Evolutionary conservation across 2,888 invertebrate genomes (phyloP).

Genomic region (Dynastes hyllus): DNA sequence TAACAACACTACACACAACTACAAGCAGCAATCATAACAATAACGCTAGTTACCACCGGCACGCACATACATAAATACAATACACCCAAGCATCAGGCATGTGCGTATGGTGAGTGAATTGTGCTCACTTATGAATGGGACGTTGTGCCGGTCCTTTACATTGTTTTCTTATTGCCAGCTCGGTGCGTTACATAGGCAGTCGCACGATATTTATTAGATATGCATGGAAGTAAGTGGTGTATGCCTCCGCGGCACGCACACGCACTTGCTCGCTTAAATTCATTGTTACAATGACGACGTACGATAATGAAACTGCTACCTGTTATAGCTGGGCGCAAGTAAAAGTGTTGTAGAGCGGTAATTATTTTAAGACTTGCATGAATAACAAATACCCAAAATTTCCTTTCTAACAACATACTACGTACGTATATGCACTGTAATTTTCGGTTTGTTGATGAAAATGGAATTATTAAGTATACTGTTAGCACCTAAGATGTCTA

Average conservation of each 20-base stretch:
- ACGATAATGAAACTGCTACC: constrained; percentile 31
- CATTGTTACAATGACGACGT: constrained; percentile 35
- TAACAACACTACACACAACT: constrained; percentile 30
- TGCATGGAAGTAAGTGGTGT: constrained; percentile 32
- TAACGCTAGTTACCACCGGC: constrained; percentile 21
- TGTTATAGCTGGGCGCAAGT: constrained; percentile 20
- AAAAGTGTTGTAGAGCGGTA: constrained; percentile 34
- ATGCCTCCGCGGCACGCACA: constrained; percentile 14
- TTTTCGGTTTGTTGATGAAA: neutral
- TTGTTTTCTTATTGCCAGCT: constrained; percentile 43
- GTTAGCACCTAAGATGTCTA: neutral
- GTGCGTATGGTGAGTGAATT: constrained; percentile 39
- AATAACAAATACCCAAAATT: constrained; percentile 25
- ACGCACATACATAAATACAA: constrained; percentile 20
- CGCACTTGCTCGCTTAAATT: neutral
- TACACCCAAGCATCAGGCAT: neutral
- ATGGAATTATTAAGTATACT: neutral
- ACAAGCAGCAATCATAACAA: constrained; percentile 21
- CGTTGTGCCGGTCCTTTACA: constrained; percentile 31
- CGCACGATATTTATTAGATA: constrained; percentile 41
- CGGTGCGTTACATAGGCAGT: constrained; percentile 9
- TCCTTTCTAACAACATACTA: neutral
- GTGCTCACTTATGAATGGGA: constrained; percentile 43
- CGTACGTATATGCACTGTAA: neutral
- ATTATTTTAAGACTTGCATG: constrained; percentile 30